Percentiles rank a stretch among this genome's conserved stretches.
These are phyloP conservation scores for Pterocles burchelli DNA, from an alignment of 2,113 vertebrate genomes.

Conservation along the genomic window DNA sequence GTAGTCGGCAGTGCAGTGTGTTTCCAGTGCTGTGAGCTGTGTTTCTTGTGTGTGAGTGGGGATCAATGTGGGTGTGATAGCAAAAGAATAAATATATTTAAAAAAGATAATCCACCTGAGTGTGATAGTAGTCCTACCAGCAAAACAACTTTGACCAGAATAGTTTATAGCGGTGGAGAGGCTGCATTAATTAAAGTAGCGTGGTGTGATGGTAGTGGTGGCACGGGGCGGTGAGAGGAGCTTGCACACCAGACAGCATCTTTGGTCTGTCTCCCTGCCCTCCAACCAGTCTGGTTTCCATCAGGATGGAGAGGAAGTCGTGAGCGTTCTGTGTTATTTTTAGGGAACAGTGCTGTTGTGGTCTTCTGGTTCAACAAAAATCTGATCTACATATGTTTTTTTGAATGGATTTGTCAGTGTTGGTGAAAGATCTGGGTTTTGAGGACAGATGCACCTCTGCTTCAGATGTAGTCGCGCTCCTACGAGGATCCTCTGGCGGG, in stretches of 20 bases:
- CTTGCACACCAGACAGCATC: neutral
- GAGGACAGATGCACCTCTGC: neutral
- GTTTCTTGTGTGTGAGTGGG: neutral
- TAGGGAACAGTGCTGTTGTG: neutral
- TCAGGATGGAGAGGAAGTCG: neutral
- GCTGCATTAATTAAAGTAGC: neutral
- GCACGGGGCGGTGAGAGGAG: neutral
- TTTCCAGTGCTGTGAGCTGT: neutral
- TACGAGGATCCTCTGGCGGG: neutral
- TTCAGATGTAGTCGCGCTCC: rapidly evolving
- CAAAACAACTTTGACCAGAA: neutral
- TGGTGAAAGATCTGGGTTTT: neutral
- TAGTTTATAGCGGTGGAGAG: neutral
- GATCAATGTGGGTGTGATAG: neutral
- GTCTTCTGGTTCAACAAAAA: neutral
- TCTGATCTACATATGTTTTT: rapidly evolving
- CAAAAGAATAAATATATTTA: neutral
- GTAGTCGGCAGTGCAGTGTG: neutral
- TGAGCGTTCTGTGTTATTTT: neutral
- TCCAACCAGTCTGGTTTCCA: neutral
- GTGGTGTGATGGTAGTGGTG: neutral
- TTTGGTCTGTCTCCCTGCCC: neutral
- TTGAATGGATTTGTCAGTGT: neutral
- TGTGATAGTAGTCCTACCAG: neutral
- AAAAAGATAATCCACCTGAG: too few relatives aligned